Percentiles rank a stretch among this genome's conserved stretches.
These are phyloP conservation scores for Nyctibius grandis DNA, from an alignment of 2,797 vertebrate species.

Conservation along the genomic window DNA sequence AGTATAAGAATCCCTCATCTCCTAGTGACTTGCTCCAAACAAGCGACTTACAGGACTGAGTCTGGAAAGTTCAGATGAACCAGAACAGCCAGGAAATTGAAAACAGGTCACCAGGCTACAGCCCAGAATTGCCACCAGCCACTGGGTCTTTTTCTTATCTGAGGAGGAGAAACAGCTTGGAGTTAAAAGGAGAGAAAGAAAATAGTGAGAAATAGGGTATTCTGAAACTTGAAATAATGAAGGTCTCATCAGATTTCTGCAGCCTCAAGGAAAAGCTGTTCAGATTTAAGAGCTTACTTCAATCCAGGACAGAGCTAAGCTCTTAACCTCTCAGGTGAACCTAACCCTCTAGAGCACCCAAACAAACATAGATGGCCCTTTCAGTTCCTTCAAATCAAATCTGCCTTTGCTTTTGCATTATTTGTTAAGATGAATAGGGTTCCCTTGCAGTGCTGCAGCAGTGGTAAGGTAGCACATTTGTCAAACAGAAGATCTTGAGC, in stretches of 20 bases:
- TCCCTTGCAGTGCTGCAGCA: neutral
- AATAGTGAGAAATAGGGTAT: neutral
- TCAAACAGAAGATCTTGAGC: conserved; percentile 28
- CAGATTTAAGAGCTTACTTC: neutral
- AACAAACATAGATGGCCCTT: conserved; percentile 46
- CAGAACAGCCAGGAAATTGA: neutral
- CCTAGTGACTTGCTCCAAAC: neutral
- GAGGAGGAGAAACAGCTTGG: neutral
- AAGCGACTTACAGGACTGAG: neutral
- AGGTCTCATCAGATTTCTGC: neutral
- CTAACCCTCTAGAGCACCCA: neutral
- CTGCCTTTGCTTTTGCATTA: neutral
- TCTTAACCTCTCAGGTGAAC: neutral
- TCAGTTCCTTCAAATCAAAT: conserved; percentile 4
- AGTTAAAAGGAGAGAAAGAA: neutral
- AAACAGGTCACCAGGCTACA: neutral
- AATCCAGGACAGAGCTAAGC: neutral
- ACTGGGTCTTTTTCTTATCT: neutral
- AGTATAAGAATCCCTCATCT: neutral
- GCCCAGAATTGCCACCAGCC: neutral
- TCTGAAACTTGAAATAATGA: conserved; percentile 21
- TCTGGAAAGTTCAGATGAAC: neutral
- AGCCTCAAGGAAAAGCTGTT: neutral
- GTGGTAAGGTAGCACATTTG: neutral
- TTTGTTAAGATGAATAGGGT: conserved; percentile 37